Conservation (phyloP, 2,113 vertebrate species). For the Catharus bicknelli region DNA sequence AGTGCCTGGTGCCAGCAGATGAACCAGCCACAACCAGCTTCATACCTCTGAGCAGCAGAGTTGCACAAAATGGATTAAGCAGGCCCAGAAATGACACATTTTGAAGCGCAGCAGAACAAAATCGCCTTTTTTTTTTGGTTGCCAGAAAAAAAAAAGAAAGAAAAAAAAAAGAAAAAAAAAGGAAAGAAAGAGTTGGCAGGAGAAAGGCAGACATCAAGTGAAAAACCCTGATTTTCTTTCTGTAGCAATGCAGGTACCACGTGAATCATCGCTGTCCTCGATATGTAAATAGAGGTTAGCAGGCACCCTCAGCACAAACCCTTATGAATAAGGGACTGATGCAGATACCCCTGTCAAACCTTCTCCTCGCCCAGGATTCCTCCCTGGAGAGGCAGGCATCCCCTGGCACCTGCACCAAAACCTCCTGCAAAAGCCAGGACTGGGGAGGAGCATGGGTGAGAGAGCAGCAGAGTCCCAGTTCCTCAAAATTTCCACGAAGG, state of each 20-base stretch:
- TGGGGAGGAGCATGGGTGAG: not conserved
- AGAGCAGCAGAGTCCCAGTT: not conserved
- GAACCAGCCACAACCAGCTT: slow-evolving; percentile 26
- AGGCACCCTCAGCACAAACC: slow-evolving; percentile 23
- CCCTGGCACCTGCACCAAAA: not conserved
- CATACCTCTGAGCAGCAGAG: not conserved
- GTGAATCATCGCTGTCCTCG: slow-evolving; percentile 40
- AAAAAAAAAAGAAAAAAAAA: not conserved
- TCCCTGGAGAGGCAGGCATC: not conserved
- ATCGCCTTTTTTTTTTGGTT: not conserved
- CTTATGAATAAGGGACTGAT: not conserved
- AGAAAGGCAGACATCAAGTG: slow-evolving; percentile 11
- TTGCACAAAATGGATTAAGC: slow-evolving; percentile 26
- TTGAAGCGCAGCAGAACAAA: not conserved
- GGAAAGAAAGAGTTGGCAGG: not conserved
- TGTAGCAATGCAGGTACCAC: slow-evolving; percentile 69
- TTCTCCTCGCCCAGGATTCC: not conserved
- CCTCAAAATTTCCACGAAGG: slow-evolving; percentile 53
- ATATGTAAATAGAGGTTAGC: slow-evolving; percentile 55
- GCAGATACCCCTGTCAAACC: not conserved
- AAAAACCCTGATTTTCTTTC: slow-evolving; percentile 38
- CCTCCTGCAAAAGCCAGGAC: not conserved
- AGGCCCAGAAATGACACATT: slow-evolving; percentile 5
- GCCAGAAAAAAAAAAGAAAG: not conserved
- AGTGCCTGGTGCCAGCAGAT: not conserved